Evolutionary conservation across 2,888 invertebrate genomes (phyloP).

Genomic region (Podotricha telesiphe): DNA sequence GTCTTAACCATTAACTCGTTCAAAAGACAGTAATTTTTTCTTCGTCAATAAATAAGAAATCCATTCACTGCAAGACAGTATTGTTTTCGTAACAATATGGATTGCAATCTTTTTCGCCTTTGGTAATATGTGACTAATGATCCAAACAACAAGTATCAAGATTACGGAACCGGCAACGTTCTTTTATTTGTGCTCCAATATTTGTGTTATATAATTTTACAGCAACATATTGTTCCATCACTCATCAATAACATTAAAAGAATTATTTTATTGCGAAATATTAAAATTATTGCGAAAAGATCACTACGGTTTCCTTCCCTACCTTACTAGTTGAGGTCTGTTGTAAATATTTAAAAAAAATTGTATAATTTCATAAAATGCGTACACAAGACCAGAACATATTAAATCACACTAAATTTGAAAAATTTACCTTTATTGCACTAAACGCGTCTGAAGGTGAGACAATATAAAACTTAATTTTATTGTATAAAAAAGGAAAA

Average conservation of each 20-base stretch:
- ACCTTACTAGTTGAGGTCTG: too few species aligned
- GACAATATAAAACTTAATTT: neutral
- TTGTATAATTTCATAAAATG: too few species aligned
- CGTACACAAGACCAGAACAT: too few species aligned
- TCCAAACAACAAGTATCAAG: constrained; percentile 16
- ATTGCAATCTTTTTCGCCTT: constrained; percentile 49
- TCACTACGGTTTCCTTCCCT: too few species aligned
- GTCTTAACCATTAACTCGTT: neutral
- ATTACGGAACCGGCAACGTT: neutral
- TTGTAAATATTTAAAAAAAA: too few species aligned
- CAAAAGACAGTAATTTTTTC: neutral
- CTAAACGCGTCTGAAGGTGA: too few species aligned
- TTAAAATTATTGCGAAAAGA: too few species aligned
- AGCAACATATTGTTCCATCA: neutral
- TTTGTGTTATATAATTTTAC: neutral
- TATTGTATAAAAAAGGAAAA: neutral
- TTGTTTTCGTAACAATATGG: constrained; percentile 40
- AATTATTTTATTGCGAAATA: too few species aligned
- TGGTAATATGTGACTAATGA: constrained; percentile 39
- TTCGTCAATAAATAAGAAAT: constrained; percentile 28
- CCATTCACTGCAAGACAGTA: constrained; percentile 37
- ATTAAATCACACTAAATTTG: neutral
- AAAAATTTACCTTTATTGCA: too few species aligned
- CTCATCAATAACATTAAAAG: neutral
- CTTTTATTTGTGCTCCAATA: constrained; percentile 14